Evolutionary conservation across 1,140 invertebrate genomes (phyloP).

Genomic region (Pantala flavescens): DNA sequence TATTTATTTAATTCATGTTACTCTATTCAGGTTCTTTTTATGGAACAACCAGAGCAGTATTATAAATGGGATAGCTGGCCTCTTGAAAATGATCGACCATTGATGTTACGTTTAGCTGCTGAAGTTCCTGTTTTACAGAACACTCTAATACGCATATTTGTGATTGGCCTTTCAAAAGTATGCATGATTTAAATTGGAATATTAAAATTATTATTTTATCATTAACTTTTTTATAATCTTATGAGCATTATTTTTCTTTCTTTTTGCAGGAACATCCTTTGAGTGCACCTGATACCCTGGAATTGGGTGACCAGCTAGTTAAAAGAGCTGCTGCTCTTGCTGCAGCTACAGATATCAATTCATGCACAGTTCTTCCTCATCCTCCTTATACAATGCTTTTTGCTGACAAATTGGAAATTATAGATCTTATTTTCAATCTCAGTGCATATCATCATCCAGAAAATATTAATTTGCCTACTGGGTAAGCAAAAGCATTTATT

Average conservation of each 20-base stretch:
- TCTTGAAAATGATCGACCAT: slow-evolving; percentile 67
- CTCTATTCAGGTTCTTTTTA: slow-evolving; percentile 51
- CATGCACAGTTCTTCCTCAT: slow-evolving; percentile 10
- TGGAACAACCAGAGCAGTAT: slow-evolving; percentile 77
- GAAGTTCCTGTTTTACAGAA: slow-evolving; percentile 81
- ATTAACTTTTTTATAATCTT: neutral
- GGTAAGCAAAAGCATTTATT: slow-evolving; percentile 34
- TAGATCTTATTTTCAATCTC: slow-evolving; percentile 82
- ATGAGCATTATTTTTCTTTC: neutral
- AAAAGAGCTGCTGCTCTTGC: slow-evolving; percentile 68
- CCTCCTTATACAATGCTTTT: slow-evolving; percentile 35
- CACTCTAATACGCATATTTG: slow-evolving; percentile 65
- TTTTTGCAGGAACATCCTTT: slow-evolving; percentile 62
- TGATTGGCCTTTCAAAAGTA: slow-evolving; percentile 72
- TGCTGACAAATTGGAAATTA: slow-evolving; percentile 72
- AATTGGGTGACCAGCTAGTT: slow-evolving; percentile 74
- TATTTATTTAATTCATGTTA: too few relatives aligned
- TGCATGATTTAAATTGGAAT: neutral
- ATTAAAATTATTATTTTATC: neutral
- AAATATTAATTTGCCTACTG: slow-evolving; percentile 75
- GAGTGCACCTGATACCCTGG: slow-evolving; percentile 67
- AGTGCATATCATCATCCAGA: slow-evolving; percentile 87
- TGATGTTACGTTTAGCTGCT: slow-evolving; percentile 68
- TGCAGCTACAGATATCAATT: slow-evolving; percentile 41
- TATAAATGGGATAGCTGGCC: slow-evolving; percentile 92